Evolutionary conservation across 2,797 vertebrate genomes (phyloP).

Genomic region (Enteromius anoplus): DNA sequence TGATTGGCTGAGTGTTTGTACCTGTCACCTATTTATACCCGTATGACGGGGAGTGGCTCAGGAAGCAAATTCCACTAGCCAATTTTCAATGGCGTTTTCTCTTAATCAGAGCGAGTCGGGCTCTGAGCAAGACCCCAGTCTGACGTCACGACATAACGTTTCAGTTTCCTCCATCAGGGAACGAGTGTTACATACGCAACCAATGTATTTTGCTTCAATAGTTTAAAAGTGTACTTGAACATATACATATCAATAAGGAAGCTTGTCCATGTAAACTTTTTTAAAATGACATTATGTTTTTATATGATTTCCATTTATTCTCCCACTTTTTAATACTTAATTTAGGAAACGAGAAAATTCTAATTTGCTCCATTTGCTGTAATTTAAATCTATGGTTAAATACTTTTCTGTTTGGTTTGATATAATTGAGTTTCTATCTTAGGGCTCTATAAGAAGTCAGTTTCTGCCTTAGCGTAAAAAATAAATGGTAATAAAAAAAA

Average conservation of each 20-base stretch:
- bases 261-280: background rate
- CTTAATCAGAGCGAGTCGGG: no score
- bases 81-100: no score
- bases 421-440: constrained; percentile 30
- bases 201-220: background rate
- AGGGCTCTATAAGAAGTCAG: background rate
- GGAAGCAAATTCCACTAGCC: no score
- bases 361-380: constrained; percentile 21
- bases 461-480: constrained; percentile 1
- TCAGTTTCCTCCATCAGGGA: no score
- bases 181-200: no score
- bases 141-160: no score
- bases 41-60: no score
- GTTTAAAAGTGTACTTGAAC: background rate
- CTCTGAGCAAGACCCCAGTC: no score
- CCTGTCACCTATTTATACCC: no score
- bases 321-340: background rate
- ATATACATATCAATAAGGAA: background rate
- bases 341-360: background rate
- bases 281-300: background rate
- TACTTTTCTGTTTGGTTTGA: constrained; percentile 19
- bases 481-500: constrained; percentile 6
- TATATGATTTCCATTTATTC: background rate
- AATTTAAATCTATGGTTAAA: background rate
- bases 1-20: no score